These are phyloP conservation scores for Alviniconcha marisindica DNA, from an alignment of 1,140 invertebrate species.

Conservation along the genomic window DNA sequence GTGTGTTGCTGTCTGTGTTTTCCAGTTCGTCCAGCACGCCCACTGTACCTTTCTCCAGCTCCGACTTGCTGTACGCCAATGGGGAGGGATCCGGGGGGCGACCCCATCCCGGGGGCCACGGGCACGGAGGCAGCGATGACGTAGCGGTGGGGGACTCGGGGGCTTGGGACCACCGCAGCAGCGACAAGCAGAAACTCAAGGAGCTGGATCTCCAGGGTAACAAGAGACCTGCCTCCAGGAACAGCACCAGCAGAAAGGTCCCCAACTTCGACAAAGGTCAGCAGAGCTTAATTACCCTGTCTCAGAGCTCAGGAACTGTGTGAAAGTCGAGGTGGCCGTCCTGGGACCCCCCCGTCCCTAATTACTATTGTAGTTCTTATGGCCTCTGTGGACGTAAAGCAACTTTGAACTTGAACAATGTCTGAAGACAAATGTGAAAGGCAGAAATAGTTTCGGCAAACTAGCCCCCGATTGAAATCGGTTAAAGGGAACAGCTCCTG, in stretches of 20 bases:
- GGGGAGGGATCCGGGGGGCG: neutral
- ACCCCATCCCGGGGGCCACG: neutral
- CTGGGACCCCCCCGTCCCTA: no score
- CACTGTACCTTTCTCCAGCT: conserved; percentile 27
- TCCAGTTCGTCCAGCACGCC: conserved; percentile 42
- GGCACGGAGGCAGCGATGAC: neutral
- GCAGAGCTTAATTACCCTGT: no score
- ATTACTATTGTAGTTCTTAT: no score
- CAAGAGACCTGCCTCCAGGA: conserved; percentile 31
- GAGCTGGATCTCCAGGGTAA: conserved; percentile 35
- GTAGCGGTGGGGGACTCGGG: neutral
- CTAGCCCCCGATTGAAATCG: no score
- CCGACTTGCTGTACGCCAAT: conserved; percentile 15
- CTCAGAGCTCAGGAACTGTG: no score
- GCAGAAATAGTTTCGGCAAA: no score
- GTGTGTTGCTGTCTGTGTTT: neutral
- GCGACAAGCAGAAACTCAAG: conserved; percentile 30
- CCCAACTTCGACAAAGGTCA: conserved; percentile 30
- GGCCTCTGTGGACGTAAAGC: no score
- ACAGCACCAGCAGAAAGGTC: conserved; percentile 16
- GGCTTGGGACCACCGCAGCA: conserved; percentile 14
- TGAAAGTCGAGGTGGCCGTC: no score
- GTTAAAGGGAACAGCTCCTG: no score
- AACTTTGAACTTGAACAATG: no score
- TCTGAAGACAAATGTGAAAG: no score